A percentile compares a stretch with the other conserved stretches of the same genome.
Conservation (phyloP, 2,113 vertebrate species). For the Dryoscopus gambensis region DNA sequence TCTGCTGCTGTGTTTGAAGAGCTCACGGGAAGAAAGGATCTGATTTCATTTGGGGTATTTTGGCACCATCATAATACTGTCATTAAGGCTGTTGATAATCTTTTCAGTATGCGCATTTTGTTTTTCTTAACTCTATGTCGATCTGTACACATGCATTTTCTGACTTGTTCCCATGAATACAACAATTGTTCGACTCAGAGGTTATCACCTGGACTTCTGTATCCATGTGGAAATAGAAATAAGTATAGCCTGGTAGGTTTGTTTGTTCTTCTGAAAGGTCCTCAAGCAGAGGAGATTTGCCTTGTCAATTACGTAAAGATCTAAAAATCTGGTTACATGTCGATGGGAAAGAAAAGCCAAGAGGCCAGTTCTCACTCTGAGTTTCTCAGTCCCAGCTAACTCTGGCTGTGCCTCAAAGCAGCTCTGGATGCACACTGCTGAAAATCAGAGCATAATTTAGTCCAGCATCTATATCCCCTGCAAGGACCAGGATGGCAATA, state of each 20-base stretch:
- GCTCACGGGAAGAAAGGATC: not conserved
- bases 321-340: not conserved
- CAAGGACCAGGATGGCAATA: not conserved
- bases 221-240: not conserved
- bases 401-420: not conserved
- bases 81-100: not conserved
- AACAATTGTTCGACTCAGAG: not conserved
- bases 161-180: not conserved
- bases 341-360: slow-evolving; percentile 51
- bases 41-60: not conserved
- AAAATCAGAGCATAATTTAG: slow-evolving; percentile 30
- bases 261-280: not conserved
- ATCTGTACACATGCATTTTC: not conserved
- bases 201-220: not conserved
- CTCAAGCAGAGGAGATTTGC: not conserved
- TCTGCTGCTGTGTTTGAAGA: not conserved
- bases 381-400: not conserved
- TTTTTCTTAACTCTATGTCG: not conserved
- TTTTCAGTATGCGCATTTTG: not conserved
- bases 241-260: not conserved
- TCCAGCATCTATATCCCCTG: slow-evolving; percentile 25
- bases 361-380: not conserved
- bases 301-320: not conserved
- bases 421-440: not conserved
- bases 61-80: not conserved